Evolutionary conservation across 2,797 vertebrate genomes (phyloP).

Genomic region (Lutjanus argentimaculatus): DNA sequence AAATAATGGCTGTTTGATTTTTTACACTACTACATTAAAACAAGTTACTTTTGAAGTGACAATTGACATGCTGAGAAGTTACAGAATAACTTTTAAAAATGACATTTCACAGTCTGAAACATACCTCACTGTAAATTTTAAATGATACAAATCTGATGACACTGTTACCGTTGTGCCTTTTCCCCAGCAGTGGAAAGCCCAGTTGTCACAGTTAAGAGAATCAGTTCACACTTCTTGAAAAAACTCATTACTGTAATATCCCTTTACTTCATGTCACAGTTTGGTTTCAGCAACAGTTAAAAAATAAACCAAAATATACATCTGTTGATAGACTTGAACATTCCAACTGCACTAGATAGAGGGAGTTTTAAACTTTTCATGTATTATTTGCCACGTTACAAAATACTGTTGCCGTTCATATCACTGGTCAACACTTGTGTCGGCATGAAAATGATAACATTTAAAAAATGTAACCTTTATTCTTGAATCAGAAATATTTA

Average conservation of each 20-base stretch:
- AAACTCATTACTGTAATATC: conserved; percentile 33
- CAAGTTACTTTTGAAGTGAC: background rate
- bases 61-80: background rate
- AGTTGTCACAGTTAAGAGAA: conserved; percentile 54
- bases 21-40: background rate
- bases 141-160: conserved; percentile 52
- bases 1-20: background rate
- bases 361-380: background rate
- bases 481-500: conserved; percentile 1
- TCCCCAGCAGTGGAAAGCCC: conserved; percentile 79
- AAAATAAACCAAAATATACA: background rate
- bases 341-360: background rate
- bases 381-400: background rate
- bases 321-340: background rate
- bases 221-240: conserved; percentile 27
- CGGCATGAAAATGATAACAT: background rate
- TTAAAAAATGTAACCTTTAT: background rate
- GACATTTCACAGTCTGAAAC: conserved; percentile 1
- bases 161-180: conserved; percentile 78
- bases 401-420: background rate
- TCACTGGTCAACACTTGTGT: background rate
- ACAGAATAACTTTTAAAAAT: background rate
- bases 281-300: background rate
- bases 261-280: background rate
- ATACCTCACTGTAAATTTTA: background rate